A percentile compares a stretch with the other conserved stretches of the same genome.
phyloP scores from a whole-genome alignment of 2,888 invertebrate genomes.

The Bembecia ichneumoniformis region DNA sequence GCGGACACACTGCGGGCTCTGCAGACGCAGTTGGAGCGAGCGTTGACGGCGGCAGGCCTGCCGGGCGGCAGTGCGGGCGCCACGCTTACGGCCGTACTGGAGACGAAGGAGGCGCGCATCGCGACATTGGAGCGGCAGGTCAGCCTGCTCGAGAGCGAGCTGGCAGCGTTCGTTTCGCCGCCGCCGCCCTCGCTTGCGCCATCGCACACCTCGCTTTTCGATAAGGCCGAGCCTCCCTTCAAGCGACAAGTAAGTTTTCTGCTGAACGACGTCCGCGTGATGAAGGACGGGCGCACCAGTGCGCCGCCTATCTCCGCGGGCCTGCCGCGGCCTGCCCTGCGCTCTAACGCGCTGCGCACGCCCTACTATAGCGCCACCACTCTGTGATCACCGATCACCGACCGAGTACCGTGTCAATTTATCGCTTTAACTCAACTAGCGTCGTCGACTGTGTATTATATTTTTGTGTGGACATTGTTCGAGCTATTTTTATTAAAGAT shows the following conservation, averaged over 20 bases:
- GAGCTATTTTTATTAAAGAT: conserved; percentile 63
- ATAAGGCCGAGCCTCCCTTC: conserved; percentile 76
- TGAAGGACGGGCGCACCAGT: conserved; percentile 77
- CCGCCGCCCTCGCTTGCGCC: conserved; percentile 67
- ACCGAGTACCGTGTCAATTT: conserved; percentile 59
- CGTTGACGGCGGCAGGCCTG: conserved; percentile 75
- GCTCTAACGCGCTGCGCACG: conserved; percentile 14
- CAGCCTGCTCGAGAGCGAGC: conserved; percentile 83
- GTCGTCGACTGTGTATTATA: conserved; percentile 57
- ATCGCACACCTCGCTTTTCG: conserved; percentile 73
- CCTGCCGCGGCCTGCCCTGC: conserved; percentile 29
- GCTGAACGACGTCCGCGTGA: conserved; percentile 84
- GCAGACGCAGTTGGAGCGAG: conserved; percentile 84
- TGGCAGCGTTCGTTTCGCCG: conserved; percentile 68
- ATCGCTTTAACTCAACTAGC: conserved; percentile 48
- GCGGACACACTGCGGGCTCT: conserved; percentile 87
- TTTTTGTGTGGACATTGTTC: conserved; percentile 69
- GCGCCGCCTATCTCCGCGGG: conserved; percentile 40
- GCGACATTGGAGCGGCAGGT: conserved; percentile 90
- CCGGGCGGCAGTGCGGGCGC: conserved; percentile 72
- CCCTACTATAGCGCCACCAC: conserved; percentile 14
- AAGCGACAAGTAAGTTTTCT: conserved; percentile 90
- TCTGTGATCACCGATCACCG: conserved; percentile 21
- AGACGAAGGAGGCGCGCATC: conserved; percentile 90
- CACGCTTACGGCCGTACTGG: conserved; percentile 84